Conservation (phyloP, 2,797 vertebrate species). For the Mallotus villosus region DNA sequence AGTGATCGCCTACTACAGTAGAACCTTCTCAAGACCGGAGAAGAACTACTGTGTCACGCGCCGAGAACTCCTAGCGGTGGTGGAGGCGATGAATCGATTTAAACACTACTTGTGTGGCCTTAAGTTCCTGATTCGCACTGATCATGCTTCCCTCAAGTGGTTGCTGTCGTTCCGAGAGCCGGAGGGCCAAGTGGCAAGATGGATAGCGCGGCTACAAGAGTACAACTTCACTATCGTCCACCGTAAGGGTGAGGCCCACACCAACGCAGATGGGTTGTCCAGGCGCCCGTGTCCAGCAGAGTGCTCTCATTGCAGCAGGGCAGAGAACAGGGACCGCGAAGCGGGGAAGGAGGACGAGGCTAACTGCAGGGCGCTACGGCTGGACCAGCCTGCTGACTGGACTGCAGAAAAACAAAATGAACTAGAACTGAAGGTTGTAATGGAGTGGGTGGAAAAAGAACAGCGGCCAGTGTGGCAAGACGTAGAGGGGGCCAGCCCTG, state of each 20-base stretch:
- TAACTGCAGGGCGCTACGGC: background rate
- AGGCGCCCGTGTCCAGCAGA: background rate
- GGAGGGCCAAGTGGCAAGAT: slow-evolving; percentile 11
- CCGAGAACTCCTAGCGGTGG: slow-evolving; percentile 11
- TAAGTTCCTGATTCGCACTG: background rate
- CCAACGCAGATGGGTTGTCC: slow-evolving; percentile 12
- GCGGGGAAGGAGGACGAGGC: background rate
- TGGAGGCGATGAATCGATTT: background rate
- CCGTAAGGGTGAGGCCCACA: background rate
- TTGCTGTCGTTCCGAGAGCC: background rate
- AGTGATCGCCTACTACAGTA: too few relatives aligned
- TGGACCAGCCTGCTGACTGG: background rate
- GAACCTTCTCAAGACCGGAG: too few relatives aligned
- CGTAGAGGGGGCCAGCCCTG: background rate
- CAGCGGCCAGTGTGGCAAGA: background rate
- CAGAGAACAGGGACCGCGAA: too few relatives aligned
- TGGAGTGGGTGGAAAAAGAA: background rate
- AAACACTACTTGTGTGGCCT: background rate
- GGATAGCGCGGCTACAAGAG: slow-evolving; percentile 4
- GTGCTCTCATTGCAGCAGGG: slow-evolving; percentile 1
- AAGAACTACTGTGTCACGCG: too few relatives aligned
- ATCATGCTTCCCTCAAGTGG: slow-evolving; percentile 16
- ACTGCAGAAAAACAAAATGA: background rate
- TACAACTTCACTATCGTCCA: slow-evolving; percentile 1
- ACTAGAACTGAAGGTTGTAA: background rate